A percentile compares a stretch with the other conserved stretches of the same genome.
phyloP scores from a whole-genome alignment of 1,140 invertebrate genomes.

The Carcinoscorpius rotundicauda region DNA sequence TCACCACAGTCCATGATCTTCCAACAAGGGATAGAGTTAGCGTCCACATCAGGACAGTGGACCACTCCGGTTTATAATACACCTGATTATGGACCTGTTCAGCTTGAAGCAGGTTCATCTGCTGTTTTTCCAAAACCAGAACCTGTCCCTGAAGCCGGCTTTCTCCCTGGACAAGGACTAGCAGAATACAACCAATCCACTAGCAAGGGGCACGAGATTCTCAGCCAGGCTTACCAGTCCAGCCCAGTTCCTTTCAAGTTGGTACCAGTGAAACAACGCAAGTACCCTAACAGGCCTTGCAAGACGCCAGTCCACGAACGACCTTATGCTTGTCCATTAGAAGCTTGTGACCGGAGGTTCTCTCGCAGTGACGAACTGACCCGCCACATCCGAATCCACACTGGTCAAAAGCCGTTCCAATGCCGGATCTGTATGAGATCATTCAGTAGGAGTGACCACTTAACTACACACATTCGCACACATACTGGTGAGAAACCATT shows the following conservation, averaged over 20 bases:
- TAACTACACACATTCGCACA: slow-evolving; percentile 93
- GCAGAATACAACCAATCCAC: slow-evolving; percentile 89
- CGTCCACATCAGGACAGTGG: slow-evolving; percentile 35
- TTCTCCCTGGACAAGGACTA: slow-evolving; percentile 30
- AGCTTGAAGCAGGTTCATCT: slow-evolving; percentile 24
- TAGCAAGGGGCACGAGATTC: slow-evolving; percentile 86
- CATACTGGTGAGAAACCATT: slow-evolving; percentile 97
- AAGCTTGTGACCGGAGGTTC: slow-evolving; percentile 91
- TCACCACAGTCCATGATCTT: slow-evolving; percentile 21
- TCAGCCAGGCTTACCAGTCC: slow-evolving; percentile 52
- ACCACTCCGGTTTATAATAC: slow-evolving; percentile 26
- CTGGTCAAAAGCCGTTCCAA: slow-evolving; percentile 98
- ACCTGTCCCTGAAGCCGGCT: slow-evolving; percentile 12
- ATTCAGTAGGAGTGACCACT: slow-evolving; percentile 89
- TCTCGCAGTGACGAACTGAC: slow-evolving; percentile 96
- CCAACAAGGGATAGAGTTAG: slow-evolving; percentile 30
- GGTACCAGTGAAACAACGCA: slow-evolving; percentile 84
- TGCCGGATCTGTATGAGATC: slow-evolving; percentile 97
- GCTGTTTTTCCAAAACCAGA: slow-evolving; percentile 26
- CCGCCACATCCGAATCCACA: slow-evolving; percentile 96
- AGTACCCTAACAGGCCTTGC: slow-evolving; percentile 90
- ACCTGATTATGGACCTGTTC: slow-evolving; percentile 6
- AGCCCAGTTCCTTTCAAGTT: slow-evolving; percentile 61
- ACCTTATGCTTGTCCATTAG: slow-evolving; percentile 95
- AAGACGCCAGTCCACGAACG: slow-evolving; percentile 96